A percentile compares a stretch with the other conserved stretches of the same genome.
phyloP scores from a whole-genome alignment of 1,140 invertebrate genomes.

The Aplysia californica region DNA sequence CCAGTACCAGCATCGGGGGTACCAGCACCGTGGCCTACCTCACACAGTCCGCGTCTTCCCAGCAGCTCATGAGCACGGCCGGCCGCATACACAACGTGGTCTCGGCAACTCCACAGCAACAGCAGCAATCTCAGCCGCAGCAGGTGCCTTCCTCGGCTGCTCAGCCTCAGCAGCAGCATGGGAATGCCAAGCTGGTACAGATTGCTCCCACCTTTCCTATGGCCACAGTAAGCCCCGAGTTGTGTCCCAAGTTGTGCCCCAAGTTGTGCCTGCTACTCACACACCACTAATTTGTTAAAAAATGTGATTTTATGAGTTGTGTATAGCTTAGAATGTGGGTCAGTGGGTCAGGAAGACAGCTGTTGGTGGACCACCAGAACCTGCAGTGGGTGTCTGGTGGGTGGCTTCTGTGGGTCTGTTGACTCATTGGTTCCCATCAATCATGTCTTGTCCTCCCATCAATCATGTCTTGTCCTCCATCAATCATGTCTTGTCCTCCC shows the following conservation, averaged over 20 bases:
- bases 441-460: too few relatives aligned
- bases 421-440: too few relatives aligned
- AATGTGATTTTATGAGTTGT: background rate
- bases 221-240: background rate
- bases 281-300: background rate
- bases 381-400: too few relatives aligned
- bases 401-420: too few relatives aligned
- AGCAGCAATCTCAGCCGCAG: too few relatives aligned
- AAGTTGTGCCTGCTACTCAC: too few relatives aligned
- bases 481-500: too few relatives aligned
- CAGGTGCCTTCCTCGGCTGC: conserved; percentile 1
- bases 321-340: too few relatives aligned
- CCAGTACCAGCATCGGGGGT: background rate
- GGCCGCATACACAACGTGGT: conserved; percentile 13
- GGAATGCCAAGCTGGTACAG: conserved; percentile 18
- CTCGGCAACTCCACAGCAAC: background rate
- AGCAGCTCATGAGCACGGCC: background rate
- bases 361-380: too few relatives aligned
- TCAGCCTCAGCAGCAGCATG: background rate
- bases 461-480: too few relatives aligned
- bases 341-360: too few relatives aligned
- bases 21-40: conserved; percentile 22
- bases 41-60: background rate
- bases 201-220: conserved; percentile 12
- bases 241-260: too few relatives aligned